Conservation (phyloP, 2,797 vertebrate genomes). For the Acanthis flammea region DNA sequence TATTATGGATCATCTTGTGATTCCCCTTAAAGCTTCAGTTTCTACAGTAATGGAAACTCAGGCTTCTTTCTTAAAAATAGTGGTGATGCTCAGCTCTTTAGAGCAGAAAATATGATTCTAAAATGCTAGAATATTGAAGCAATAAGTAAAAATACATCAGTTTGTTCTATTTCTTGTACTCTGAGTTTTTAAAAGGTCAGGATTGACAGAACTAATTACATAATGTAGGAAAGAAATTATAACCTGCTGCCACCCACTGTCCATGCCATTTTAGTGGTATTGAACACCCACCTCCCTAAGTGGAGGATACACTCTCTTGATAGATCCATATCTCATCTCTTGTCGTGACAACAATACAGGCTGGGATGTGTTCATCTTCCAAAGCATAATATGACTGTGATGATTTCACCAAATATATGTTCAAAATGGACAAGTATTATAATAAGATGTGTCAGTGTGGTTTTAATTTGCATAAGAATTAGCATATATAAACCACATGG, state of each 20-base stretch:
- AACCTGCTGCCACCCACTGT: constrained; percentile 41
- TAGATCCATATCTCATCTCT: background rate
- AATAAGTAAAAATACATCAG: background rate
- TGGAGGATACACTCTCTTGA: background rate
- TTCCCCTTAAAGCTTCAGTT: constrained; percentile 10
- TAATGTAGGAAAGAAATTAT: background rate
- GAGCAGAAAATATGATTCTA: background rate
- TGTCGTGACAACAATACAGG: background rate
- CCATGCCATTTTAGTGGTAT: background rate
- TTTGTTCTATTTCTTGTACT: background rate
- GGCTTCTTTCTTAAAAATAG: constrained; percentile 1
- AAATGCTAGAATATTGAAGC: background rate
- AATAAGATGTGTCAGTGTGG: constrained; percentile 13
- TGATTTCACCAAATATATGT: constrained; percentile 7
- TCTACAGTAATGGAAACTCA: background rate
- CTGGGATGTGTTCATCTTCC: background rate
- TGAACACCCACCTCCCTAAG: background rate
- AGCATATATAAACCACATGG: background rate
- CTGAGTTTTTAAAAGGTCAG: background rate
- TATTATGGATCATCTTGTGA: background rate
- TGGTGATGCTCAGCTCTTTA: background rate
- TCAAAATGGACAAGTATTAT: constrained; percentile 14
- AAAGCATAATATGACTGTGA: background rate
- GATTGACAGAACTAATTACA: background rate
- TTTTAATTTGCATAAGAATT: constrained; percentile 40